Base-by-base conservation (phyloP, 2,113 vertebrate species). In the Lipophrys pholis region DNA sequence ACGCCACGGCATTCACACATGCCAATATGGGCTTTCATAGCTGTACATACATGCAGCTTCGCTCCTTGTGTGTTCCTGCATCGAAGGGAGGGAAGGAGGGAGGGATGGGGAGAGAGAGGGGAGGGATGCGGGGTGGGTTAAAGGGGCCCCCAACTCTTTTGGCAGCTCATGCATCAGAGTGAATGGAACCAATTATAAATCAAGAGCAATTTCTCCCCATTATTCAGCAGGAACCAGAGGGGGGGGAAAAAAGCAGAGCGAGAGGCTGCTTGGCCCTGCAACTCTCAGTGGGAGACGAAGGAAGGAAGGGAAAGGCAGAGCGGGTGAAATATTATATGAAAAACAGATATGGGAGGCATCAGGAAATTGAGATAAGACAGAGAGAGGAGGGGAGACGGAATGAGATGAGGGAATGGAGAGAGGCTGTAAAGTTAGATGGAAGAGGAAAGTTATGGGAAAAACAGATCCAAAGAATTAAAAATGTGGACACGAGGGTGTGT, bases 101-200 rank as follows among this genome's bases (percentile, higher is more conserved):
- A 49, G 21, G 65, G 67, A 62, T 15, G 40, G 41, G 17, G 21
- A 48, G 41, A 56, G 43, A 71, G 12, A 17, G 11, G 5, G 38
- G 39, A 41, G 68, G 73, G 69, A 58, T 46, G 68, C 9, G 61
- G 54, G 57, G 51, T 45, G 76, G 70, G 81, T 54, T 52, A 68
- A 78, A 80, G 35, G 82, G 78, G 84, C 76, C 90, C 90, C 83
- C 80, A 79, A 84, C 81, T 89, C 84, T 75, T 89, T 87, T 93
- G 91, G 90, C 92, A 92, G 89, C 90, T 89, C 90, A 90, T 92
- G 87, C 90, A 92, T 91, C 88, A 92, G 89, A 87, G 84, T 93
- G 93, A 93, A 94, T 94, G 91, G 93, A 94, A 94, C 92, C 93
- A 94, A 94, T 94, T 94, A 94, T 89, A 93, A 92, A 94, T 94